Evolutionary conservation across 2,797 vertebrate genomes (phyloP).

Genomic region (Argyrosomus regius): DNA sequence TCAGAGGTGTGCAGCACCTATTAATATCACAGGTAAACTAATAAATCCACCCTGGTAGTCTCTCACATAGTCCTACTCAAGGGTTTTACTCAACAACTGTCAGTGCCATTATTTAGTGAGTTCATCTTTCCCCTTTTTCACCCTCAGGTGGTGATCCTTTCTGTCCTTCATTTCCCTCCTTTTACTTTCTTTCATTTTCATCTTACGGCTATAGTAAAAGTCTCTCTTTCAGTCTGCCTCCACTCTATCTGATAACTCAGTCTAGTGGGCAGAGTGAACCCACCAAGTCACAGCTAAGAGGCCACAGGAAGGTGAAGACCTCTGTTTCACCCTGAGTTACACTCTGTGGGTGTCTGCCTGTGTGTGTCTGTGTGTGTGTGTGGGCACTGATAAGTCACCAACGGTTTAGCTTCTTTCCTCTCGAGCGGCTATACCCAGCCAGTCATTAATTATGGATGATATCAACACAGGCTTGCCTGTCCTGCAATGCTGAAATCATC

Average conservation of each 20-base stretch:
- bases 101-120: conserved; percentile 25
- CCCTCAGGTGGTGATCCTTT: conserved; percentile 1
- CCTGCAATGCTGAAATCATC: conserved; percentile 61
- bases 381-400: conserved; percentile 57
- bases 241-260: conserved; percentile 27
- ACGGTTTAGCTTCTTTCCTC: conserved; percentile 61
- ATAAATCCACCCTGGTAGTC: not conserved
- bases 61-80: not conserved
- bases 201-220: conserved; percentile 23
- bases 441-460: conserved; percentile 76
- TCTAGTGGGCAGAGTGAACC: conserved; percentile 44
- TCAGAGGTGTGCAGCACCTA: too few species aligned
- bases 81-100: conserved; percentile 18
- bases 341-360: conserved; percentile 15
- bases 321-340: conserved; percentile 60
- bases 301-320: conserved; percentile 67
- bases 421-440: conserved; percentile 36
- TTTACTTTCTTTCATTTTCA: conserved; percentile 10
- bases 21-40: not conserved
- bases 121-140: conserved; percentile 10
- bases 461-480: conserved; percentile 63
- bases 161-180: not conserved
- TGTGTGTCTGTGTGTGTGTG: conserved; percentile 25
- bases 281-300: conserved; percentile 49
- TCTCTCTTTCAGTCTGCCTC: conserved; percentile 25